Base-by-base conservation (phyloP, 2,797 vertebrate species). In the Crax fasciolata region DNA sequence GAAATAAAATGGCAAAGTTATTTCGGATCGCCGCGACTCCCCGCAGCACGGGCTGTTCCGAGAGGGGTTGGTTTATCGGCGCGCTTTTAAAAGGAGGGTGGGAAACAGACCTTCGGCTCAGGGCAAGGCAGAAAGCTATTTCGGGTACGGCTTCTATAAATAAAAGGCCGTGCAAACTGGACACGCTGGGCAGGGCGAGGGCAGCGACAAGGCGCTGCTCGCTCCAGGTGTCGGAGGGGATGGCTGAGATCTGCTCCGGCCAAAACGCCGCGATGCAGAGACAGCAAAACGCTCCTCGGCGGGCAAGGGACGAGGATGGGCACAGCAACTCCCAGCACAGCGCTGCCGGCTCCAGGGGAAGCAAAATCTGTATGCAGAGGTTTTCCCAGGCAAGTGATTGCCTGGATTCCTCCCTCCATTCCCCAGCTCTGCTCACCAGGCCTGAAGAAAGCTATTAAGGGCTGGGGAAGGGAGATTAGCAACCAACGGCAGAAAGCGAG, bases 1-100 rank as follows among this genome's bases (percentile, higher is more conserved):
- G 84, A 88, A 91, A 44, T 43, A 75, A 93, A 93, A 94, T 43
- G 52, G 83, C 67, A 86, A 95, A 92, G 91, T 87, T 86, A 93
- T 88, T 93, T 90, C 61, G 82, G 73, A 94, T 91, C 59, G 91
- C 39, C 25, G 44, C 1, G 35, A 52, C 35, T 93, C 44, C 80
- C 94, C 79, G 44, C 41, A 81, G 85, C 73, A 55, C 8, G 57
- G 73, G 14, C 51, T 88, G 30, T 57, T 84, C 32, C 0, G 0
- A 72, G 44, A 25, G n/a, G 24, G 84, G 88, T 87, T n/a, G 52
- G 79, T 86, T 67, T 73, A 90, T 77, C 84, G 21, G 77, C 27
- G 21, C 18, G 41, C 94, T 92, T 52, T 62, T 10, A 4, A 2
- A 11, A 61, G 70, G 21, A 8, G 44, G 8, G 27, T 23, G 18